A percentile compares a stretch with the other conserved stretches of the same genome.
These are phyloP conservation scores for Drosophila tsacasi DNA, from an alignment of 1,140 invertebrate species.

Conservation along the genomic window DNA sequence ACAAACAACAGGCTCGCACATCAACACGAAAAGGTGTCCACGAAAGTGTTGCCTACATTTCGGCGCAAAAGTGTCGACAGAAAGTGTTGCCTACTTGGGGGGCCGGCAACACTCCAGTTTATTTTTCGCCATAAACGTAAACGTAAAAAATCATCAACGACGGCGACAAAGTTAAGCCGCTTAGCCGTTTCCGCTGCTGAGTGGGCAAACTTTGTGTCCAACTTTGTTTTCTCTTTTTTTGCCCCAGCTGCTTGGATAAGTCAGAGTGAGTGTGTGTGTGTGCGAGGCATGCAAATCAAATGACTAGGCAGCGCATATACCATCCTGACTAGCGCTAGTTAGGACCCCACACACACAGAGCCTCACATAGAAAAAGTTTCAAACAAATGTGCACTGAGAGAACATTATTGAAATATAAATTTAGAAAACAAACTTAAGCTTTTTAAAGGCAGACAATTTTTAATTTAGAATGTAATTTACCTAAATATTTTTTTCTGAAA, in stretches of 20 bases:
- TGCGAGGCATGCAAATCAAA: slow-evolving; percentile 67
- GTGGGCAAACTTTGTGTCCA: slow-evolving; percentile 71
- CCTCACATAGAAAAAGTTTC: slow-evolving; percentile 31
- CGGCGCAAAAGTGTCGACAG: slow-evolving; percentile 46
- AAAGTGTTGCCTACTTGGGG: slow-evolving; percentile 56
- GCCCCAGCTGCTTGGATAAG: slow-evolving; percentile 45
- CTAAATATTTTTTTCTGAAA: background rate
- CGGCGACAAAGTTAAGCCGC: slow-evolving; percentile 75
- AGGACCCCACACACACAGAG: slow-evolving; percentile 7
- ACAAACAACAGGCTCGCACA: background rate
- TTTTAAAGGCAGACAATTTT: background rate
- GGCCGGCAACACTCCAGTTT: slow-evolving; percentile 27
- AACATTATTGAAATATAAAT: background rate
- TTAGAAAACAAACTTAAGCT: background rate
- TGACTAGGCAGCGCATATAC: slow-evolving; percentile 65
- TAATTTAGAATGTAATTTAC: background rate
- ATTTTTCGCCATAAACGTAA: slow-evolving; percentile 56
- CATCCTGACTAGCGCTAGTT: slow-evolving; percentile 42
- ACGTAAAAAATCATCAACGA: slow-evolving; percentile 65
- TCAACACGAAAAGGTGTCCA: slow-evolving; percentile 19
- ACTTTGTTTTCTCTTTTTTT: slow-evolving; percentile 26
- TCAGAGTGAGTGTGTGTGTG: slow-evolving; percentile 12
- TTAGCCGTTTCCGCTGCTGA: slow-evolving; percentile 73
- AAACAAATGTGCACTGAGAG: slow-evolving; percentile 38
- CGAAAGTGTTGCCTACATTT: slow-evolving; percentile 49